Conservation (phyloP, 2,113 vertebrate genomes). For the western clawed frog (Xenopus tropicalis) region DNA sequence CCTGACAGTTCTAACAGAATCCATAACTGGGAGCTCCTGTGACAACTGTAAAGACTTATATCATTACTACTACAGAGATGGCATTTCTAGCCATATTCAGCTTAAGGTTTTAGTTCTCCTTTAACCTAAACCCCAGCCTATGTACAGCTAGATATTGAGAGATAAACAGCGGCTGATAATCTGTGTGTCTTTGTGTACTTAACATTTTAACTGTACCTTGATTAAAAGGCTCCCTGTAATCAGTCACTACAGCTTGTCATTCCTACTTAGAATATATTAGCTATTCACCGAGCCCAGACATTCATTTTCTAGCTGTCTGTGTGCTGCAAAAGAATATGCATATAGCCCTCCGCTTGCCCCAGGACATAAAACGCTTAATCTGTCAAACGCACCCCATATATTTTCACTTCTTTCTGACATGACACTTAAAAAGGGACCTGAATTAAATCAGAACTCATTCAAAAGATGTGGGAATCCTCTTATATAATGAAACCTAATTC, state of each 20-base stretch:
- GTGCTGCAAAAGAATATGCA: conserved; percentile 7
- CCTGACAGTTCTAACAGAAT: too few species aligned
- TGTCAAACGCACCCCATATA: background rate
- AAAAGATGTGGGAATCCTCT: background rate
- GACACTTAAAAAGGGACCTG: background rate
- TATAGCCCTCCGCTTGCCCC: background rate
- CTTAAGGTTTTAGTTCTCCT: too few species aligned
- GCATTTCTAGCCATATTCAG: too few species aligned
- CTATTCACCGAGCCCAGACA: background rate
- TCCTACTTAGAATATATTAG: conserved; percentile 7
- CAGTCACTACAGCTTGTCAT: background rate
- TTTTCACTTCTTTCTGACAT: conserved; percentile 3
- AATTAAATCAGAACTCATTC: background rate
- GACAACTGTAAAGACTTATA: too few species aligned
- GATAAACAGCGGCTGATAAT: background rate
- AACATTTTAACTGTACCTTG: background rate
- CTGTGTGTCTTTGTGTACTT: background rate
- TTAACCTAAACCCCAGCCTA: too few species aligned
- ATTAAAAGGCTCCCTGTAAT: background rate
- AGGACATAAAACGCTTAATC: conserved; percentile 1
- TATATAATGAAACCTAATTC: background rate
- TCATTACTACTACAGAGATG: too few species aligned
- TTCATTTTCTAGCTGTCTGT: conserved; percentile 4
- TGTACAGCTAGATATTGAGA: too few species aligned
- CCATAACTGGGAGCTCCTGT: too few species aligned